Conservation (phyloP, 2,888 invertebrate genomes). For the Caenorhabditis sp. region DNA sequence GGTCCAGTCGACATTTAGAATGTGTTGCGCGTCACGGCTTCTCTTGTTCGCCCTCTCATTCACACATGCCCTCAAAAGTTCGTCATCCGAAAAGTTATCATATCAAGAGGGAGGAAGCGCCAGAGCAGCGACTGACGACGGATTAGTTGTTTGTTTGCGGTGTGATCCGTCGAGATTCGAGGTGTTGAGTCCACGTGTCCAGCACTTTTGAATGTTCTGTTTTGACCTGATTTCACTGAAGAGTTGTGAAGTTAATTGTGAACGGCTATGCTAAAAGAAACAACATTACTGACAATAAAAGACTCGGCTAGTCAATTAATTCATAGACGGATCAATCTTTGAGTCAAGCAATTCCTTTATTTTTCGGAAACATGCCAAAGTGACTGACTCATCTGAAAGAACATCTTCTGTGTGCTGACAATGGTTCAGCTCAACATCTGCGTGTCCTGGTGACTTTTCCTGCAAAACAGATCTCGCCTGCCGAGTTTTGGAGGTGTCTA, state of each 20-base stretch:
- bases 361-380: neutral
- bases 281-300: no score
- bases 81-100: slow-evolving; percentile 49
- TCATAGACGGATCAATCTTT: neutral
- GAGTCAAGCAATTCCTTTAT: neutral
- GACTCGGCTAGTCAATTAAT: neutral
- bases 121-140: neutral
- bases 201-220: neutral
- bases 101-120: slow-evolving; percentile 19
- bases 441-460: neutral
- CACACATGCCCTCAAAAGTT: slow-evolving; percentile 30
- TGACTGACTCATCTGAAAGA: neutral
- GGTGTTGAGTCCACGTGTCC: slow-evolving; percentile 15
- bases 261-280: no score
- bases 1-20: slow-evolving; percentile 31
- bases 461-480: slow-evolving; percentile 4
- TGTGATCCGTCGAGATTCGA: slow-evolving; percentile 24
- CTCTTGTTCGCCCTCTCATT: slow-evolving; percentile 27
- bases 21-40: slow-evolving; percentile 48
- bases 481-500: slow-evolving; percentile 47
- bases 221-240: no score
- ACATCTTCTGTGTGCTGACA: neutral
- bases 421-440: neutral
- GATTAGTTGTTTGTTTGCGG: slow-evolving; percentile 43
- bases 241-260: no score